A percentile compares a stretch with the other conserved stretches of the same genome.
Evolutionary conservation across 2,888 invertebrate species (phyloP).

Genomic region (Helicoverpa assulta): DNA sequence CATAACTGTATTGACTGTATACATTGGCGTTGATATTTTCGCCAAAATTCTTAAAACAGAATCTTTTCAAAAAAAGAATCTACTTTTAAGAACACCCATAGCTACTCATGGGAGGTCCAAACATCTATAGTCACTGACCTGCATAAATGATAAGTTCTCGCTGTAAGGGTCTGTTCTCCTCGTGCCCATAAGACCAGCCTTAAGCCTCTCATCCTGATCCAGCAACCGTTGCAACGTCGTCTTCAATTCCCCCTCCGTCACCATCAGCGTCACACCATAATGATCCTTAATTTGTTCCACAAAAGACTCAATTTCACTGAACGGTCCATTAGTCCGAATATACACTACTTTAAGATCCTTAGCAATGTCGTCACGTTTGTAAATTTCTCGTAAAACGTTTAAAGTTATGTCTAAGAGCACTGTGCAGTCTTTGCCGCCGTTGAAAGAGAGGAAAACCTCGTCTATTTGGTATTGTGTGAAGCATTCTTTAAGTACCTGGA

Average conservation of each 20-base stretch:
- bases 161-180: constrained; percentile 96
- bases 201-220: constrained; percentile 90
- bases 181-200: constrained; percentile 98
- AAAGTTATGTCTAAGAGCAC: constrained; percentile 92
- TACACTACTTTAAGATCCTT: constrained; percentile 93
- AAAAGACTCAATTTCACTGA: constrained; percentile 96
- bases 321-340: constrained; percentile 94
- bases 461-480: constrained; percentile 92
- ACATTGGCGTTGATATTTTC: no score
- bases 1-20: no score
- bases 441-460: constrained; percentile 97
- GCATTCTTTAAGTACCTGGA: constrained; percentile 91
- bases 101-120: not conserved
- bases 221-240: constrained; percentile 92
- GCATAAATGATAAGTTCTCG: constrained; percentile 91
- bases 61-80: no score
- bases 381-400: constrained; percentile 74
- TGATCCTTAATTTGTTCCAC: constrained; percentile 92
- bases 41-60: no score
- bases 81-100: no score
- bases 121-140: constrained; percentile 85
- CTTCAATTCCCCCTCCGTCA: constrained; percentile 93
- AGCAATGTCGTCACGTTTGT: constrained; percentile 74
- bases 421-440: constrained; percentile 99
- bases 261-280: constrained; percentile 94